Evolutionary conservation across 92 coral and sea anemone species (phyloP).

Genomic region (Zoanthus gigantus): DNA sequence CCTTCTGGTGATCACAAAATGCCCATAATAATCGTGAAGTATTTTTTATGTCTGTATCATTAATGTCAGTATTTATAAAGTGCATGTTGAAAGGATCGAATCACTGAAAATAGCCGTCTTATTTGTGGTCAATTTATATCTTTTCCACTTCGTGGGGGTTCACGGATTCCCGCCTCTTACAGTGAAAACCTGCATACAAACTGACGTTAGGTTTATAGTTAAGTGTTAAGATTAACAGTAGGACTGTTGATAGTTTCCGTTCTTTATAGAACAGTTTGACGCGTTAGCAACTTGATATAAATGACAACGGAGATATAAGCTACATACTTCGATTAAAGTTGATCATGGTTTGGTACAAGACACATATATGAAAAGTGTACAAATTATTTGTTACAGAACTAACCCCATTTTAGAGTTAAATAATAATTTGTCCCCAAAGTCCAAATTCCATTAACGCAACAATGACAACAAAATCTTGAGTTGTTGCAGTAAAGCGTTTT

Average conservation of each 20-base stretch:
- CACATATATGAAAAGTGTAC: background rate
- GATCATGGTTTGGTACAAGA: background rate
- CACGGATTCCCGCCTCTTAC: background rate
- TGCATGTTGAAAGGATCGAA: background rate
- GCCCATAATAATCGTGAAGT: background rate
- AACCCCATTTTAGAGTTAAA: too few relatives aligned
- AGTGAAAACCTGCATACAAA: background rate
- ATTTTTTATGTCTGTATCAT: background rate
- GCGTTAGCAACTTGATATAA: constrained; percentile 24
- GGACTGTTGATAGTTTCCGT: constrained; percentile 22
- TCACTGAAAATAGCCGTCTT: background rate
- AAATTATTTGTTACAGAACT: too few relatives aligned
- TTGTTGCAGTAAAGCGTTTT: background rate
- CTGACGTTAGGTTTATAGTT: background rate
- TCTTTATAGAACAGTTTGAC: background rate
- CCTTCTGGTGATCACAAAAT: background rate
- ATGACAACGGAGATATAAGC: background rate
- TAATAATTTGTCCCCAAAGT: background rate
- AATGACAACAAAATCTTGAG: background rate
- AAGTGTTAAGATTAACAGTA: background rate
- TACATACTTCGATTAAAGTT: background rate
- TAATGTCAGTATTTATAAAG: background rate
- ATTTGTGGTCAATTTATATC: background rate
- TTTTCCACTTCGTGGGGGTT: background rate
- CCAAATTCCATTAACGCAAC: background rate